Percentiles rank a stretch among this genome's conserved stretches.
Conservation (phyloP, 2,113 vertebrate genomes). For the Nestor notabilis region DNA sequence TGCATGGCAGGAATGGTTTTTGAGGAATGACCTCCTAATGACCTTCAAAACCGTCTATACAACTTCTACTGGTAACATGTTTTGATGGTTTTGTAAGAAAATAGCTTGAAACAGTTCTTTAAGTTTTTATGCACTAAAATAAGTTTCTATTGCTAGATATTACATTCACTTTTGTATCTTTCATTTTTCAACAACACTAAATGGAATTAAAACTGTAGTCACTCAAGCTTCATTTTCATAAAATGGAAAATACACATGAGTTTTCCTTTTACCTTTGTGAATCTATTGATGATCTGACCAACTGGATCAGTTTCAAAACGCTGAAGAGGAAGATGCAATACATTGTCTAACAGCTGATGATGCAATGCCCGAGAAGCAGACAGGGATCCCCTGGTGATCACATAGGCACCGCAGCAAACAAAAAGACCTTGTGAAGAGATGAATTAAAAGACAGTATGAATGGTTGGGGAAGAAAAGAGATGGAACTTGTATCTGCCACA, state of each 20-base stretch:
- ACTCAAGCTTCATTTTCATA: not conserved
- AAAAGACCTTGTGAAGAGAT: constrained; percentile 47
- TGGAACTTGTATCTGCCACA: not conserved
- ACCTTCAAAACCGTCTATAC: not conserved
- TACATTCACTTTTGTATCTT: not conserved
- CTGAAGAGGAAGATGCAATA: constrained; percentile 68
- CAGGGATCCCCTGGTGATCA: constrained; percentile 54
- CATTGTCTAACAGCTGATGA: constrained; percentile 53
- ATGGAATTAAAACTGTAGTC: not conserved
- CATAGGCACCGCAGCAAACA: constrained; percentile 61
- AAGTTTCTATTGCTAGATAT: not conserved
- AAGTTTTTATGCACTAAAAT: not conserved
- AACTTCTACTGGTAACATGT: not conserved
- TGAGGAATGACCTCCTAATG: not conserved
- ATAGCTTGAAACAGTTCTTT: not conserved
- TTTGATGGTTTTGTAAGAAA: not conserved
- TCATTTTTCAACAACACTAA: not conserved
- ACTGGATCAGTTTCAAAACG: constrained; percentile 61
- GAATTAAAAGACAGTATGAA: not conserved
- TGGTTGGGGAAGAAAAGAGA: not conserved
- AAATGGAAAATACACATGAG: not conserved
- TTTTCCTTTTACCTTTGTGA: constrained; percentile 66
- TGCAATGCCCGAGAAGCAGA: constrained; percentile 55
- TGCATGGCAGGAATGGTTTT: not conserved
- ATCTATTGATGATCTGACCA: constrained; percentile 63